phyloP scores from a whole-genome alignment of 1,140 invertebrate species.

The Drosophila pseudoananassae region DNA sequence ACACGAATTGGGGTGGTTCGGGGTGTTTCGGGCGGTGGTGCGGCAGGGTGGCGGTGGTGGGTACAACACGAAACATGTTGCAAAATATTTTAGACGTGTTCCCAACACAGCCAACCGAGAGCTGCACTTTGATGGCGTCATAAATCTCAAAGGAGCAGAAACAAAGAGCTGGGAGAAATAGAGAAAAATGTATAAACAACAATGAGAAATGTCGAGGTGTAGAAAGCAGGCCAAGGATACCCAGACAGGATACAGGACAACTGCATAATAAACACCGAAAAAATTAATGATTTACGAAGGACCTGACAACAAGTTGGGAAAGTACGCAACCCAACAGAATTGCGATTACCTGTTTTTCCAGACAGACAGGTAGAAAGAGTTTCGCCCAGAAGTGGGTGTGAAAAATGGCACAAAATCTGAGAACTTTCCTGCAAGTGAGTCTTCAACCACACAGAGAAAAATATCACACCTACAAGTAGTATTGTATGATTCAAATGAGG shows the following conservation, averaged over 20 bases:
- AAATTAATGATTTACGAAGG: constrained; percentile 70
- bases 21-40: constrained; percentile 17
- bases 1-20: constrained; percentile 13
- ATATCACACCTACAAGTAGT: neutral
- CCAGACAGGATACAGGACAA: constrained; percentile 31
- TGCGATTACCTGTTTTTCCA: constrained; percentile 41
- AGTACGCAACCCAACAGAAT: constrained; percentile 35
- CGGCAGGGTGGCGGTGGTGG: constrained; percentile 23
- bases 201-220: constrained; percentile 47
- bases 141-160: constrained; percentile 55
- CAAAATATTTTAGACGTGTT: constrained; percentile 59
- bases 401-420: constrained; percentile 55
- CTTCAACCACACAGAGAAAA: constrained; percentile 7
- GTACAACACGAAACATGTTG: constrained; percentile 72
- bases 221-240: constrained; percentile 46
- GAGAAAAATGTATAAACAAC: constrained; percentile 16
- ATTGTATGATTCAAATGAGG: neutral
- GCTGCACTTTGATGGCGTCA: constrained; percentile 72
- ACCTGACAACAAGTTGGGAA: constrained; percentile 65
- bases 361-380: neutral
- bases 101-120: constrained; percentile 16
- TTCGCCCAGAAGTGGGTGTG: constrained; percentile 37
- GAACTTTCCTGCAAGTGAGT: constrained; percentile 19
- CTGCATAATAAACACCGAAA: constrained; percentile 62
- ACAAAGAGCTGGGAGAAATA: constrained; percentile 7